These are phyloP conservation scores for Anoplopoma fimbria DNA, from an alignment of 2,113 vertebrate genomes.

Conservation along the genomic window DNA sequence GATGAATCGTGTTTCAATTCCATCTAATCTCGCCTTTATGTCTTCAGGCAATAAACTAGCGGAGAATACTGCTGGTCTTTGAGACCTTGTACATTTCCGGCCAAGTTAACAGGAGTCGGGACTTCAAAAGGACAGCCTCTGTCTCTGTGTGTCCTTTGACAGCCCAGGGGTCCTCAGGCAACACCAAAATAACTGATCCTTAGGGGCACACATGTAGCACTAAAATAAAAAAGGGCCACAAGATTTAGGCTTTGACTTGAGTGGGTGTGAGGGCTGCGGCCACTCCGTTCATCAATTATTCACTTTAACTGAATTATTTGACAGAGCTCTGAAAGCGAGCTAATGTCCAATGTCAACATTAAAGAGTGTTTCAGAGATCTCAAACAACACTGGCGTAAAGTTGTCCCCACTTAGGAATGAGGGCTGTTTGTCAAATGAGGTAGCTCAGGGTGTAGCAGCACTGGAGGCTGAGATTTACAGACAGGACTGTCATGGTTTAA, in stretches of 20 bases:
- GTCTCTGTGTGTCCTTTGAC: constrained; percentile 67
- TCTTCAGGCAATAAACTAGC: neutral
- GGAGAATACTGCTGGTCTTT: neutral
- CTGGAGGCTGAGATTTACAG: constrained; percentile 73
- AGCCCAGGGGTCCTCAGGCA: constrained; percentile 44
- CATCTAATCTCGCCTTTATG: neutral
- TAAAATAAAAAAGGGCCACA: constrained; percentile 66
- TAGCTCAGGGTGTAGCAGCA: constrained; percentile 67
- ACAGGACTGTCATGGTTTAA: constrained; percentile 77
- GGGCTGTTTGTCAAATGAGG: constrained; percentile 73
- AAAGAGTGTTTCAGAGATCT: constrained; percentile 63
- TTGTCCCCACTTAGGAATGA: constrained; percentile 69
- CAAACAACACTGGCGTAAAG: constrained; percentile 56
- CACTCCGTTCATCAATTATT: constrained; percentile 65
- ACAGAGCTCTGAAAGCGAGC: constrained; percentile 62
- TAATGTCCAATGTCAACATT: constrained; percentile 63
- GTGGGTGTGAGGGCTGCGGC: constrained; percentile 62
- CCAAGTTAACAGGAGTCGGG: constrained; percentile 44
- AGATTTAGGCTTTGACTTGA: constrained; percentile 53
- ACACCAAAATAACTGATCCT: constrained; percentile 75
- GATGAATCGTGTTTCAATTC: constrained; percentile 17
- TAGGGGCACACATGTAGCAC: constrained; percentile 55
- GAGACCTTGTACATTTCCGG: constrained; percentile 39
- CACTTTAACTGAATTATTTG: constrained; percentile 68
- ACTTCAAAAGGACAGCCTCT: constrained; percentile 69